Percentiles rank a stretch among this genome's conserved stretches.
Conservation (phyloP, 1,140 invertebrate species). For the Copidosoma floridanum region DNA sequence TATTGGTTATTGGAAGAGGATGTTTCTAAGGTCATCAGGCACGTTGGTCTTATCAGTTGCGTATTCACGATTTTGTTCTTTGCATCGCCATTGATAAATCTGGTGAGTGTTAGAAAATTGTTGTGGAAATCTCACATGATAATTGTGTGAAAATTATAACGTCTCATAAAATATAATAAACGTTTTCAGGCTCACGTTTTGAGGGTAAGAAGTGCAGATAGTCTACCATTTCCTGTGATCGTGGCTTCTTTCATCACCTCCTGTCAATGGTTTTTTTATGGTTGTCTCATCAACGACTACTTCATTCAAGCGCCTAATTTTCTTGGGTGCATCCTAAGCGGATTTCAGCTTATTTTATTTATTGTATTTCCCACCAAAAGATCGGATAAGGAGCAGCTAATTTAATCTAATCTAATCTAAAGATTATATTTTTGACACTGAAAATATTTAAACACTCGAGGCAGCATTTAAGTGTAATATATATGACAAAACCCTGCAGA, state of each 20-base stretch:
- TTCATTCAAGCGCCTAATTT: constrained; percentile 77
- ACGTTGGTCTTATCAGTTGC: constrained; percentile 68
- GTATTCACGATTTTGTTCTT: constrained; percentile 73
- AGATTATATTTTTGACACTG: too few relatives aligned
- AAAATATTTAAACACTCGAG: too few relatives aligned
- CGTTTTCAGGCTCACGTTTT: constrained; percentile 67
- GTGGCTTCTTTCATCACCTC: constrained; percentile 72
- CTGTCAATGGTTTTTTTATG: constrained; percentile 74
- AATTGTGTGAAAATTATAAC: too few relatives aligned
- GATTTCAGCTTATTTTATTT: constrained; percentile 70
- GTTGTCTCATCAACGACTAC: constrained; percentile 66
- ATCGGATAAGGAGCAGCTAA: constrained; percentile 35
- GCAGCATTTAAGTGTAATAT: too few relatives aligned
- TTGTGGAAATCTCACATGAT: too few relatives aligned
- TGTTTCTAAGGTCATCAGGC: constrained; percentile 34
- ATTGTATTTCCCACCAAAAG: constrained; percentile 64
- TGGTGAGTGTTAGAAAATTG: constrained; percentile 55
- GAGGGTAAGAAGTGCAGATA: constrained; percentile 70
- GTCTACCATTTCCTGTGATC: constrained; percentile 77
- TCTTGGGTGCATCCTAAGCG: constrained; percentile 66
- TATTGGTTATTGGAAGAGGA: constrained; percentile 53
- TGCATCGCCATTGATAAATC: constrained; percentile 72
- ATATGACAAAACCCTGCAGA: too few relatives aligned
- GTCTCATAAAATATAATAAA: background rate
- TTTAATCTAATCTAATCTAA: too few relatives aligned